phyloP scores from a whole-genome alignment of 2,113 vertebrate genomes.

The Leptocoma aspasia region DNA sequence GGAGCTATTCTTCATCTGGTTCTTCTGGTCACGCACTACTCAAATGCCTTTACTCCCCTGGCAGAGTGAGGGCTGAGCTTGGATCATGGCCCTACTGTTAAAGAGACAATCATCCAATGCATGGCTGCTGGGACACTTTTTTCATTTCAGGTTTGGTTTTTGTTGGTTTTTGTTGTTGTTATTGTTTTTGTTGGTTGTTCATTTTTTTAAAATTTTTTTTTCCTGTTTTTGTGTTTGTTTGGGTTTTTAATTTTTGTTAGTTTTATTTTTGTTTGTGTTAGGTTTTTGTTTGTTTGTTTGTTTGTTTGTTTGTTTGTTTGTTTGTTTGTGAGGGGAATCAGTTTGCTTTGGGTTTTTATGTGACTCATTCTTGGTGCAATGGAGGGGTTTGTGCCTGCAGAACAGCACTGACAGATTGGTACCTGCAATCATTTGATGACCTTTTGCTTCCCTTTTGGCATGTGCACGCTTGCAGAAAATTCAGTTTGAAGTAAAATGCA shows the following conservation, averaged over 20 bases:
- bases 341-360: not conserved
- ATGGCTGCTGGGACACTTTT: not conserved
- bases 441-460: not conserved
- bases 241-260: not conserved
- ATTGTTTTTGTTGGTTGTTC: not conserved
- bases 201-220: not conserved
- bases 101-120: not conserved
- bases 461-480: not conserved
- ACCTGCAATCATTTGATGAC: not conserved
- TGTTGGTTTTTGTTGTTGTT: not conserved
- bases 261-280: not conserved
- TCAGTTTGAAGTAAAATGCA: constrained; percentile 1
- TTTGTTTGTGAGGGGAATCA: not conserved
- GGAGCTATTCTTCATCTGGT: not conserved
- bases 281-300: not conserved
- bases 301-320: not conserved
- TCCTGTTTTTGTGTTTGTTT: not conserved
- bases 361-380: not conserved
- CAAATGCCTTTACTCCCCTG: not conserved
- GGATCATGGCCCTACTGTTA: not conserved
- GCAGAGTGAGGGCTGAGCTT: not conserved
- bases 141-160: not conserved
- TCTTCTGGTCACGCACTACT: not conserved
- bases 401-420: not conserved
- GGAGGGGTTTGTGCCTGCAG: not conserved